Conservation (phyloP, 2,113 vertebrate species). For the Xiphophorus maculatus region DNA sequence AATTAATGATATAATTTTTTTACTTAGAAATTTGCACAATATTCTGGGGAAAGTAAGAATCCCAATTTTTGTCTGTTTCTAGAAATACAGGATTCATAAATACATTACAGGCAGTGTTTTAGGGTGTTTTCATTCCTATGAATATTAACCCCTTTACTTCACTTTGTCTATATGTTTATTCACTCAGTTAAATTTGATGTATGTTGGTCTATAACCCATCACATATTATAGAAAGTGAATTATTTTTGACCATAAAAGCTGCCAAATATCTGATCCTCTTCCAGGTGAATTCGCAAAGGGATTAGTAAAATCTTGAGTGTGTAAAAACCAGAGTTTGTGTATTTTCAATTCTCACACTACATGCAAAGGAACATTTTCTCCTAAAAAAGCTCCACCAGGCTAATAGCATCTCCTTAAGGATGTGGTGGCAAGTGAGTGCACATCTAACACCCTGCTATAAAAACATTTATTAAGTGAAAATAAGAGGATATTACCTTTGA, state of each 20-base stretch:
- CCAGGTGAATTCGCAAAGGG: not conserved
- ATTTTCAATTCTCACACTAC: too few species aligned
- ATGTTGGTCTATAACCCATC: constrained; percentile 25
- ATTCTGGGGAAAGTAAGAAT: not conserved
- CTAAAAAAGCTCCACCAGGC: not conserved
- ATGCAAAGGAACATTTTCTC: not conserved
- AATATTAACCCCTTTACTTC: too few species aligned
- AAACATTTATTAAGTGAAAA: not conserved
- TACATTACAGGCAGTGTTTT: not conserved
- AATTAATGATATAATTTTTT: not conserved
- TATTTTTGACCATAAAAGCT: constrained; percentile 26
- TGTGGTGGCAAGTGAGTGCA: too few species aligned
- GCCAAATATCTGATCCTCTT: not conserved
- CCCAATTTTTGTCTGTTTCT: not conserved
- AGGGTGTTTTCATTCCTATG: too few species aligned
- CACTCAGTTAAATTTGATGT: constrained; percentile 26
- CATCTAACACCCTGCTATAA: not conserved
- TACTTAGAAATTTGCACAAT: not conserved
- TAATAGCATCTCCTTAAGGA: not conserved
- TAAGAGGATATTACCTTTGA: not conserved
- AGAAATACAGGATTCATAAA: not conserved
- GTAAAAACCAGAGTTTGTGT: too few species aligned
- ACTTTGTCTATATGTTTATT: not conserved
- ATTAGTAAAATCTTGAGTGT: not conserved
- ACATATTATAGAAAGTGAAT: constrained; percentile 34